These are phyloP conservation scores for Samia ricini DNA, from an alignment of 1,140 invertebrate species.

Conservation along the genomic window DNA sequence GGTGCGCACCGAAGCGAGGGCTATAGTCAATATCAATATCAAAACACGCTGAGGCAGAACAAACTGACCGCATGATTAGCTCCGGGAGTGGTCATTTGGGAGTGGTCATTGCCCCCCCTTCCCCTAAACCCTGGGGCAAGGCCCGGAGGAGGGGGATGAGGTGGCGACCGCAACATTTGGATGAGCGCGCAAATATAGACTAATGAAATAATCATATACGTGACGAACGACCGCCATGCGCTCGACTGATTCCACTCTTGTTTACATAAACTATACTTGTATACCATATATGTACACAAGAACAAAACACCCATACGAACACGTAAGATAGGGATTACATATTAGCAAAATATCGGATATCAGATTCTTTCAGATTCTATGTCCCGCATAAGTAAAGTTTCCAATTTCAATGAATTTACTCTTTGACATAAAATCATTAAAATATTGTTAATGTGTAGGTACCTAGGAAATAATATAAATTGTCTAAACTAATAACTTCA, in stretches of 20 bases:
- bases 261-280: conserved; percentile 32
- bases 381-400: conserved; percentile 11
- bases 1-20: conserved; percentile 65
- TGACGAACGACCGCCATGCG: conserved; percentile 50
- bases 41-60: conserved; percentile 77
- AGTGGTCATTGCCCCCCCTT: conserved; percentile 61
- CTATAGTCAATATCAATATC: conserved; percentile 76
- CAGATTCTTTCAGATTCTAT: background rate
- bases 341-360: too few species aligned
- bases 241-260: conserved; percentile 48
- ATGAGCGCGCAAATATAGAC: conserved; percentile 70
- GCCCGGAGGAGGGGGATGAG: conserved; percentile 18
- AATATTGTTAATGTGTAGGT: background rate
- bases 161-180: conserved; percentile 52
- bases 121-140: conserved; percentile 15
- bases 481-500: too few species aligned
- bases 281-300: conserved; percentile 4
- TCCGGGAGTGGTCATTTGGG: conserved; percentile 67
- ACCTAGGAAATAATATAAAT: background rate
- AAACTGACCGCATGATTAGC: conserved; percentile 77
- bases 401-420: conserved; percentile 30
- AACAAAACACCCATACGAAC: too few species aligned
- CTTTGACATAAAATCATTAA: conserved; percentile 3
- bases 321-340: background rate
- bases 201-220: conserved; percentile 78